A percentile compares a stretch with the other conserved stretches of the same genome.
phyloP scores from a whole-genome alignment of 2,888 invertebrate species.

The Cryptophagus acutangulus region DNA sequence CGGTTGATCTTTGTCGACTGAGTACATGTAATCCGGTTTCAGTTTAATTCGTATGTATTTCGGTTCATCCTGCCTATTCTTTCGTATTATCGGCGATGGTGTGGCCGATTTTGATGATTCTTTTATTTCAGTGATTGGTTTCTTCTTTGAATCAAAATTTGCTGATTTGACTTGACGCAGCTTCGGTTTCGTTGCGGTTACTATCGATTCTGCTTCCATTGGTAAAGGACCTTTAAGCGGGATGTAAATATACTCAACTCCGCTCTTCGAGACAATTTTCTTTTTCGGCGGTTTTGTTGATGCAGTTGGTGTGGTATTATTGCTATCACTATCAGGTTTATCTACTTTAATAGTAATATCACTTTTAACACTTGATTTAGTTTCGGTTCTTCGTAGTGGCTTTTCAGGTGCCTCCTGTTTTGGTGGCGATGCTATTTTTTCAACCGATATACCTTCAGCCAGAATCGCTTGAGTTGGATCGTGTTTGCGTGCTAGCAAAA shows the following conservation, averaged over 20 bases:
- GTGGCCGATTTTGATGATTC: conserved; percentile 30
- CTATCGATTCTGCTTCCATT: conserved; percentile 21
- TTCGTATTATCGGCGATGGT: conserved; percentile 17
- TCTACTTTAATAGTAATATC: conserved; percentile 43
- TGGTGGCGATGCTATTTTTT: conserved; percentile 1
- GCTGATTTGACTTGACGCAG: conserved; percentile 27
- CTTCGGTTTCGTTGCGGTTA: conserved; percentile 12
- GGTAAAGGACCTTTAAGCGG: conserved; percentile 49
- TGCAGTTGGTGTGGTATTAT: conserved; percentile 25
- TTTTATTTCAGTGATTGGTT: neutral
- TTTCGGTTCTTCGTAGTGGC: conserved; percentile 12
- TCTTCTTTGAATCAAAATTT: neutral
- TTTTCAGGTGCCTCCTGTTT: conserved; percentile 15
- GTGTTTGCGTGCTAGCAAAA: conserved; percentile 55
- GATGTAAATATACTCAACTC: conserved; percentile 48
- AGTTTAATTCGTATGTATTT: conserved; percentile 64
- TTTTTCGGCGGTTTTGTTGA: conserved; percentile 37
- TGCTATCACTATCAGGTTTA: conserved; percentile 29
- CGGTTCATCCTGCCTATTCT: conserved; percentile 37
- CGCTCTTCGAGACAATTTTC: conserved; percentile 43
- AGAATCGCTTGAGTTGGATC: conserved; percentile 62
- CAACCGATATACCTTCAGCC: conserved; percentile 57
- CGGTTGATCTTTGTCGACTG: conserved; percentile 49
- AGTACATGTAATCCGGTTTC: conserved; percentile 71
- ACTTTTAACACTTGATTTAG: conserved; percentile 27